These are phyloP conservation scores for Meghimatium bilineatum DNA, from an alignment of 2,888 invertebrate species.

Conservation along the genomic window DNA sequence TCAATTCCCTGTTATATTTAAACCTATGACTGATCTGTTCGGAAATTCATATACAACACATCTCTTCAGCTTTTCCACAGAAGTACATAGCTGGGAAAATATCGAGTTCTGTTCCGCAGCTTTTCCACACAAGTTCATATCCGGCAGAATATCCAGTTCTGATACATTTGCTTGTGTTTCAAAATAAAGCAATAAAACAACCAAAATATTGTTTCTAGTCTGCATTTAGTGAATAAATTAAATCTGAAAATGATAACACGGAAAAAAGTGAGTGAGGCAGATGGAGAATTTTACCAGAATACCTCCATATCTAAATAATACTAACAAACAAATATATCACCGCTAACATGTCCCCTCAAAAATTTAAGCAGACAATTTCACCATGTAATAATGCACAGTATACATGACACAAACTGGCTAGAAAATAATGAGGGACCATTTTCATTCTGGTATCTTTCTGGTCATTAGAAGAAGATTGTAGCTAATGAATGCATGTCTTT, in stretches of 20 bases:
- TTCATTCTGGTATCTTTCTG: not conserved
- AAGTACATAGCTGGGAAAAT: too few relatives aligned
- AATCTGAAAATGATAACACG: not conserved
- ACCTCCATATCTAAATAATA: too few relatives aligned
- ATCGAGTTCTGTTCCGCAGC: not conserved
- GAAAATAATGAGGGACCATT: not conserved
- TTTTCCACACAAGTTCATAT: not conserved
- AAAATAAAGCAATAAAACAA: not conserved
- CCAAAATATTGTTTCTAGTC: not conserved
- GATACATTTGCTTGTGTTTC: not conserved
- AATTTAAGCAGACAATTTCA: not conserved
- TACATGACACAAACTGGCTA: not conserved
- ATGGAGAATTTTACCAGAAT: too few relatives aligned
- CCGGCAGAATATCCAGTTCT: too few relatives aligned
- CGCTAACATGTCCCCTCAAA: not conserved
- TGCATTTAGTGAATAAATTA: not conserved
- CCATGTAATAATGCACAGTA: slow-evolving; percentile 13
- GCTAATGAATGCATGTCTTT: too few relatives aligned
- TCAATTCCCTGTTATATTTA: too few relatives aligned
- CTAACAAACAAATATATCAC: not conserved
- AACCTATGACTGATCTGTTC: too few relatives aligned
- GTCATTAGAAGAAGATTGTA: not conserved
- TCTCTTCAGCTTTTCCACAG: too few relatives aligned
- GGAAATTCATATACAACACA: too few relatives aligned
- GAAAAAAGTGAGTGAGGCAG: not conserved